phyloP scores from a whole-genome alignment of 2,113 vertebrate genomes.

The Brienomyrus longianalis region DNA sequence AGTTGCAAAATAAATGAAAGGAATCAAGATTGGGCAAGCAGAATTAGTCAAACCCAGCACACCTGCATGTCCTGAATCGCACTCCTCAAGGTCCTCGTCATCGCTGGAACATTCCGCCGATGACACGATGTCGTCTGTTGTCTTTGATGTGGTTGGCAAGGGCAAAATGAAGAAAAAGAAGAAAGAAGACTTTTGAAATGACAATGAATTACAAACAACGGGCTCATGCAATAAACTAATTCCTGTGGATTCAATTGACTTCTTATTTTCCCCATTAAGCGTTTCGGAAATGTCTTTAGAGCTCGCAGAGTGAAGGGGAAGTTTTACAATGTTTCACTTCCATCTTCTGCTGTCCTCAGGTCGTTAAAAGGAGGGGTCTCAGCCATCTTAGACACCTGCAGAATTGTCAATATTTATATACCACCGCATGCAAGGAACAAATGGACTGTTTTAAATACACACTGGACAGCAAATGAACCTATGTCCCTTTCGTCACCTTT shows the following conservation, averaged over 20 bases:
- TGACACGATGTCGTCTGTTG: conserved; percentile 91
- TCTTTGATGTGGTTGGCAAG: conserved; percentile 52
- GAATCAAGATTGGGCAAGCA: conserved; percentile 74
- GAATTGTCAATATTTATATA: not conserved
- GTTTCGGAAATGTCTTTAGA: not conserved
- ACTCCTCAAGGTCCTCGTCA: conserved; percentile 95
- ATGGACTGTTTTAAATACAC: not conserved
- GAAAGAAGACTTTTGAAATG: not conserved
- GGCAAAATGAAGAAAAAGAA: conserved; percentile 16
- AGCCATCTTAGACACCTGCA: not conserved
- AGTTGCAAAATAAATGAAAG: conserved; percentile 77
- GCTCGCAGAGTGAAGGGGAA: not conserved
- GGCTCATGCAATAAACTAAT: not conserved
- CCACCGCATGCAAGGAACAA: not conserved
- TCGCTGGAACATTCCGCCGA: conserved; percentile 97
- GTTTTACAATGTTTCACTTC: not conserved
- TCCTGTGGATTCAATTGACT: not conserved
- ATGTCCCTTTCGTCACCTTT: conserved; percentile 46
- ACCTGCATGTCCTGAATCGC: conserved; percentile 93
- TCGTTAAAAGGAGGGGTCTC: not conserved
- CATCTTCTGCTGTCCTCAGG: no score
- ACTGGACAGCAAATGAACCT: not conserved
- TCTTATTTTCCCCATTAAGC: not conserved
- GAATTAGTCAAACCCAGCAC: conserved; percentile 89
- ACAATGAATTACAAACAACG: not conserved